Conservation (phyloP, 2,797 vertebrate genomes). For the Urosaurus nigricauda region DNA sequence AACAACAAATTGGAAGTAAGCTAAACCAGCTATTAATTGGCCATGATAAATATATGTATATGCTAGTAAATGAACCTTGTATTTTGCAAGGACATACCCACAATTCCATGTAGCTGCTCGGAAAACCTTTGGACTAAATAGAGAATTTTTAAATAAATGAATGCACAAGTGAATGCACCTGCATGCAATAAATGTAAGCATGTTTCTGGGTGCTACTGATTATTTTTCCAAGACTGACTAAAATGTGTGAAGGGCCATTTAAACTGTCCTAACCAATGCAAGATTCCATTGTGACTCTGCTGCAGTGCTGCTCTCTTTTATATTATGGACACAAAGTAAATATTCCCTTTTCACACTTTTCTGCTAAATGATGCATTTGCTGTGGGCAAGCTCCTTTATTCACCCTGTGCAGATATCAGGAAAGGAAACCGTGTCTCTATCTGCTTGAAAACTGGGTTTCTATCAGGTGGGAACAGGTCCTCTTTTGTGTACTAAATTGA, state of each 20-base stretch:
- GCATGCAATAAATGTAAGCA: background rate
- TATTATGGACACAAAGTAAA: background rate
- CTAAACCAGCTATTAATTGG: slow-evolving; percentile 19
- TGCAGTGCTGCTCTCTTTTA: background rate
- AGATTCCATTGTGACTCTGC: background rate
- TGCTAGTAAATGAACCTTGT: slow-evolving; percentile 7
- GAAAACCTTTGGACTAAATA: background rate
- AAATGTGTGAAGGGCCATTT: too few species aligned
- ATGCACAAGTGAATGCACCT: too few species aligned
- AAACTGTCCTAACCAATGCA: too few species aligned
- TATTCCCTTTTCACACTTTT: background rate
- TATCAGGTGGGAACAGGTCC: background rate
- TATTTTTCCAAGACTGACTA: background rate
- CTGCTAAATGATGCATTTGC: background rate
- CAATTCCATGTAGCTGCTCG: background rate
- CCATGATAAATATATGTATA: slow-evolving; percentile 16
- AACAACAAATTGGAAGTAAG: slow-evolving; percentile 4
- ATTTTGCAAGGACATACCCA: background rate
- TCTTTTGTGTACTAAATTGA: slow-evolving; percentile 14
- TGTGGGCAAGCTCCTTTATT: background rate
- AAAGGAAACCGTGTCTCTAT: background rate
- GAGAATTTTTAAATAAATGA: background rate
- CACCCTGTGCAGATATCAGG: background rate
- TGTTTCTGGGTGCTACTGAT: background rate
- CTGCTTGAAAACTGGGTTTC: background rate